phyloP scores from a whole-genome alignment of 2,888 invertebrate genomes.

The Eurytoma adleriae region DNA sequence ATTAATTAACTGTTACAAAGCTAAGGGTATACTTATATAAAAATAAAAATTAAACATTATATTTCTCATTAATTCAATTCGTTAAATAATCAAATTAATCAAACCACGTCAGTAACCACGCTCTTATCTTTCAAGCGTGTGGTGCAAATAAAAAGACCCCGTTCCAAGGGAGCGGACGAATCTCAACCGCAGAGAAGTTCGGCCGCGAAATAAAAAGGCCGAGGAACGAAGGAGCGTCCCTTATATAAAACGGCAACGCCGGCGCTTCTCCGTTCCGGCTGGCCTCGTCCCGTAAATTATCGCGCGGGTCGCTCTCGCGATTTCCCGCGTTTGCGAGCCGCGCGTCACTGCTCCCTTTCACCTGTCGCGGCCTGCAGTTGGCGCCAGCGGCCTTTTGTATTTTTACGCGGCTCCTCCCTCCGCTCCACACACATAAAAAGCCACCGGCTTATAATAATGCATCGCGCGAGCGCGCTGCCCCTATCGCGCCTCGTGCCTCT shows the following conservation, averaged over 20 bases:
- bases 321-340: conserved; percentile 7
- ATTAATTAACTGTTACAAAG: too few relatives aligned
- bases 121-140: background rate
- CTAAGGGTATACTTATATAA: too few relatives aligned
- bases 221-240: too few relatives aligned
- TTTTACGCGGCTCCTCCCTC: conserved; percentile 1
- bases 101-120: too few relatives aligned
- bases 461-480: background rate
- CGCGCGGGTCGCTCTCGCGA: background rate
- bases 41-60: too few relatives aligned
- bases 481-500: too few relatives aligned
- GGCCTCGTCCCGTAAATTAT: background rate
- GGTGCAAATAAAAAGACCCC: background rate
- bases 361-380: background rate
- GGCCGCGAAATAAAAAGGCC: background rate
- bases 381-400: background rate
- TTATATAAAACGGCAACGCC: background rate
- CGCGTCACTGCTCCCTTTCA: conserved; percentile 9
- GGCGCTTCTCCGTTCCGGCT: background rate
- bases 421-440: too few relatives aligned
- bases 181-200: background rate
- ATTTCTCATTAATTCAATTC: too few relatives aligned
- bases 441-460: background rate
- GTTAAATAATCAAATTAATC: too few relatives aligned
- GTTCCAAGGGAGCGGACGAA: background rate